phyloP scores from a whole-genome alignment of 2,888 invertebrate genomes.

The Acrobasis suavella region DNA sequence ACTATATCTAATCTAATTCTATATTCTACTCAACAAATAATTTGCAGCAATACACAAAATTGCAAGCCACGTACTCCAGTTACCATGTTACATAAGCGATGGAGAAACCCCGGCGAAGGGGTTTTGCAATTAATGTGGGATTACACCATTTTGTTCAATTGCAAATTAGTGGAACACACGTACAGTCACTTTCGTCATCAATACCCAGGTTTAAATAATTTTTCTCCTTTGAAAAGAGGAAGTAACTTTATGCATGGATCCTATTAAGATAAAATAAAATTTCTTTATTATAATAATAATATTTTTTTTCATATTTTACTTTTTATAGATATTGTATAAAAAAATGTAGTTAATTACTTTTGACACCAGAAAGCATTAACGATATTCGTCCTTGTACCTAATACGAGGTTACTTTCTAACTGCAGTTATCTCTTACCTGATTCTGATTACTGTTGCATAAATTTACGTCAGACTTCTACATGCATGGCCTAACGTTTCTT shows the following conservation, averaged over 20 bases:
- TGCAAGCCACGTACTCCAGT: conserved; percentile 4
- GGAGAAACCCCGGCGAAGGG: conserved; percentile 9
- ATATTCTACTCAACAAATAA: background rate
- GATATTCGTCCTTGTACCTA: background rate
- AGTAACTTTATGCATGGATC: too few relatives aligned
- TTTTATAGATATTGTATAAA: too few relatives aligned
- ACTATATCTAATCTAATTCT: background rate
- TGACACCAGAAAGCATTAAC: background rate
- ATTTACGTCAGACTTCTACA: background rate
- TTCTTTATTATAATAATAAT: too few relatives aligned
- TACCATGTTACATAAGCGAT: conserved; percentile 6
- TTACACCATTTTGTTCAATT: conserved; percentile 12
- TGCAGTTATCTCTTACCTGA: background rate
- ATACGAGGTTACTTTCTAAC: background rate
- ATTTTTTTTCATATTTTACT: too few relatives aligned
- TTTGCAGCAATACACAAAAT: conserved; percentile 8
- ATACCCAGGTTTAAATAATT: background rate
- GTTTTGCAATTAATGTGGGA: conserved; percentile 13
- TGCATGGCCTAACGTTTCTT: too few relatives aligned
- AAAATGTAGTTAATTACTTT: background rate
- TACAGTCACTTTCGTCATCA: background rate
- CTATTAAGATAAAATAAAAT: too few relatives aligned
- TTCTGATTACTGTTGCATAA: background rate
- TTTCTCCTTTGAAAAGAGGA: background rate
- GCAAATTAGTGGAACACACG: background rate